phyloP scores from a whole-genome alignment of 2,113 vertebrate species.

The Addax nasomaculatus region DNA sequence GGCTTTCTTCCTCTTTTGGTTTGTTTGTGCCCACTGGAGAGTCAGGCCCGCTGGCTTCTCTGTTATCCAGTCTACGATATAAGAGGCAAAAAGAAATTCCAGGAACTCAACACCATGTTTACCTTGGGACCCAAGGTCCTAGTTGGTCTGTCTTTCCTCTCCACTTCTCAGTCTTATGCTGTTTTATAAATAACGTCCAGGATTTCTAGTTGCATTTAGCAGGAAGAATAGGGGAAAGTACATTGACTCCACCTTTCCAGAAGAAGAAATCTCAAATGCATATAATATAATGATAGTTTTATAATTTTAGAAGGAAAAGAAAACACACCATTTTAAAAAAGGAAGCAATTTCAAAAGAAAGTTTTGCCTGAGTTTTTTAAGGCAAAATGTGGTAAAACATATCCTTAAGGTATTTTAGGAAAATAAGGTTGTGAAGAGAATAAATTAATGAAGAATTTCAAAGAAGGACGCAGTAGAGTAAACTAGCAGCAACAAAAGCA shows the following conservation, averaged over 20 bases:
- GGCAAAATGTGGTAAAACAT: not conserved
- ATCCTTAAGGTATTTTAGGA: not conserved
- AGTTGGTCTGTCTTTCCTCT: not conserved
- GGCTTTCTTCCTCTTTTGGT: not conserved
- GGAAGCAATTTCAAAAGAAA: slow-evolving; percentile 11
- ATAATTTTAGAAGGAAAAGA: not conserved
- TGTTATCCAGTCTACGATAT: not conserved
- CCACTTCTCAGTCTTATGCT: not conserved
- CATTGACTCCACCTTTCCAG: not conserved
- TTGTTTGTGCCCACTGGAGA: not conserved
- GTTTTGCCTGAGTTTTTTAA: not conserved
- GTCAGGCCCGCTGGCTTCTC: not conserved
- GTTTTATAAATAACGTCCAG: not conserved
- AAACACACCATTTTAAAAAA: not conserved
- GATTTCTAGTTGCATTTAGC: not conserved
- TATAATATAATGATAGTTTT: not conserved
- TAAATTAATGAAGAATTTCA: slow-evolving; percentile 7
- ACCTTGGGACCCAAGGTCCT: not conserved
- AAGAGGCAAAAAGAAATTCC: not conserved
- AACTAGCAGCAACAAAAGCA: not conserved
- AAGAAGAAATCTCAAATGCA: not conserved
- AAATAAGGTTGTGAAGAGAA: not conserved
- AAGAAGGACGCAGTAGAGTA: not conserved
- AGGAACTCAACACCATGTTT: not conserved
- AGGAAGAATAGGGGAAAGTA: not conserved